Conservation (phyloP, 1,140 invertebrate species). For the Drosophila nebulosa region DNA sequence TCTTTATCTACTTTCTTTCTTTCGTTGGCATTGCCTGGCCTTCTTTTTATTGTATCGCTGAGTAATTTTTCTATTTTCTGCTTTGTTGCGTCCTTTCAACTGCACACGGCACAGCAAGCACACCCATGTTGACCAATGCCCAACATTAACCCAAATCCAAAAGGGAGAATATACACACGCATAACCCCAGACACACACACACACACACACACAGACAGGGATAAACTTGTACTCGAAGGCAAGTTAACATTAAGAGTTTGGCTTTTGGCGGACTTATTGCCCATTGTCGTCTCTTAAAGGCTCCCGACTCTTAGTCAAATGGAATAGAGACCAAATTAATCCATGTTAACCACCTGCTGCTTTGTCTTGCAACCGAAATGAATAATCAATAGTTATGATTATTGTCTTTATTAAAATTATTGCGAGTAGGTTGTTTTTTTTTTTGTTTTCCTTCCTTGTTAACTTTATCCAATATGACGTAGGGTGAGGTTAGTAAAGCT, state of each 20-base stretch:
- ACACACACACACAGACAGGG: not conserved
- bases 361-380: constrained; percentile 49
- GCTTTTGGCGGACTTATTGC: constrained; percentile 6
- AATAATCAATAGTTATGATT: constrained; percentile 59
- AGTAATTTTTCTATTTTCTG: constrained; percentile 78
- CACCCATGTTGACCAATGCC: constrained; percentile 74
- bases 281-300: constrained; percentile 20
- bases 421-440: not conserved
- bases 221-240: constrained; percentile 26
- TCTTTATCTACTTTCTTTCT: constrained; percentile 31
- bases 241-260: constrained; percentile 30
- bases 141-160: constrained; percentile 76
- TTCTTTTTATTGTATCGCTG: constrained; percentile 42
- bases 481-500: too few species aligned
- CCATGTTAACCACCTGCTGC: constrained; percentile 57
- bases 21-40: constrained; percentile 12
- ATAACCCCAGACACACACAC: constrained; percentile 24
- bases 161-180: constrained; percentile 10
- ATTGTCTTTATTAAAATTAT: constrained; percentile 29
- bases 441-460: too few species aligned
- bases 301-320: constrained; percentile 64
- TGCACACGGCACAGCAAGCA: constrained; percentile 29
- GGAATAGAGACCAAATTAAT: constrained; percentile 39
- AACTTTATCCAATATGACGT: too few species aligned
- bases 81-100: constrained; percentile 70